A percentile compares a stretch with the other conserved stretches of the same genome.
These are phyloP conservation scores for Phrixothrix hirtus DNA, from an alignment of 2,888 invertebrate genomes.

Conservation along the genomic window DNA sequence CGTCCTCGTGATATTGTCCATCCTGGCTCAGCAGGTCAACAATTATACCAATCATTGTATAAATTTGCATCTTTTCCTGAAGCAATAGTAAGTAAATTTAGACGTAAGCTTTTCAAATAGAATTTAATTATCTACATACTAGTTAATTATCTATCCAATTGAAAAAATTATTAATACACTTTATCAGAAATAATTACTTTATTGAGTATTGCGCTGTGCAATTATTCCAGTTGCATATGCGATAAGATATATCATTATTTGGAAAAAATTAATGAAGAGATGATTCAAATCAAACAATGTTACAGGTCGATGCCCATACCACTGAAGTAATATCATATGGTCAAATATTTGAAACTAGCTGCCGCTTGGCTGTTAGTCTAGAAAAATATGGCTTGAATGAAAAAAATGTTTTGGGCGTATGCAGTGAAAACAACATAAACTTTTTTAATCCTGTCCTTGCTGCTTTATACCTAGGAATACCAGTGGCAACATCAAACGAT, in stretches of 20 bases:
- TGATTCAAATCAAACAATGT: not conserved
- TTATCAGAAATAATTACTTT: too few relatives aligned
- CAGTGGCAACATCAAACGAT: slow-evolving; percentile 38
- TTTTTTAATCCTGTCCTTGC: slow-evolving; percentile 40
- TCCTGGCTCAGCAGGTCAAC: not conserved
- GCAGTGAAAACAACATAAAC: slow-evolving; percentile 40
- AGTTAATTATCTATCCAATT: too few relatives aligned
- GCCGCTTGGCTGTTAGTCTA: slow-evolving; percentile 35
- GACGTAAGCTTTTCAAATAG: too few relatives aligned
- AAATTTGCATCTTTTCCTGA: not conserved
- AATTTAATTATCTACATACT: too few relatives aligned
- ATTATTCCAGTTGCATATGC: too few relatives aligned
- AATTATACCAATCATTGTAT: not conserved
- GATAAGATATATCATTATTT: too few relatives aligned
- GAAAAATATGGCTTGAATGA: slow-evolving; percentile 30
- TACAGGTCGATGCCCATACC: slow-evolving; percentile 1
- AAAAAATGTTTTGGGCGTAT: slow-evolving; percentile 33
- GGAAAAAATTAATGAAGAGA: too few relatives aligned
- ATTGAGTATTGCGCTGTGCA: too few relatives aligned
- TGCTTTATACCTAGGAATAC: slow-evolving; percentile 36
- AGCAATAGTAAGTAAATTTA: not conserved
- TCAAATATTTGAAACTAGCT: not conserved
- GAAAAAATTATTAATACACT: too few relatives aligned
- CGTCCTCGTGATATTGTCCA: not conserved
- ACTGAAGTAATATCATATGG: not conserved